Percentiles rank a stretch among this genome's conserved stretches.
phyloP scores from a whole-genome alignment of 2,797 vertebrate genomes.

The Tapera naevia region DNA sequence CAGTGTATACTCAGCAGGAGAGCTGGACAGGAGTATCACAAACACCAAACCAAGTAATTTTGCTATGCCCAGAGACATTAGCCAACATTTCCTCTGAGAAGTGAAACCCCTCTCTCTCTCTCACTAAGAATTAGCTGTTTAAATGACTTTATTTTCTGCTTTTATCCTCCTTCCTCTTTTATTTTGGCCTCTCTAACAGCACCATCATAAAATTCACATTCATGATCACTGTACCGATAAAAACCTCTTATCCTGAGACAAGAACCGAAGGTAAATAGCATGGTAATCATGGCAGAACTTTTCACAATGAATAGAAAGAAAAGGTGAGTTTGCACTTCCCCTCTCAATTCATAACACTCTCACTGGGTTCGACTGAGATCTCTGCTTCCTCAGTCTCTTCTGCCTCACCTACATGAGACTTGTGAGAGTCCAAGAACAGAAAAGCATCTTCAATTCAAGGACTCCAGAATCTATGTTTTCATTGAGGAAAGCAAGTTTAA shows the following conservation, averaged over 20 bases:
- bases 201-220: neutral
- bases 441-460: neutral
- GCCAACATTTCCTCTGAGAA: neutral
- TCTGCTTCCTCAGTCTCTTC: neutral
- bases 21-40: neutral
- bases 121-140: neutral
- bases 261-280: neutral
- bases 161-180: neutral
- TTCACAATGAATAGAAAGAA: neutral
- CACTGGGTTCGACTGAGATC: neutral
- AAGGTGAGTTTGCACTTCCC: neutral
- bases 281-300: neutral
- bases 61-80: neutral
- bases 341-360: neutral
- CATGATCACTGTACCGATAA: neutral
- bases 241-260: neutral
- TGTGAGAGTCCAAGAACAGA: neutral
- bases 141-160: neutral
- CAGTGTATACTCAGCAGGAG: neutral
- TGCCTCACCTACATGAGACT: neutral
- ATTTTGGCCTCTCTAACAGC: neutral
- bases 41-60: neutral
- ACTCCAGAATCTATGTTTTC: neutral
- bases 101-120: rapidly evolving
- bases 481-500: neutral